These are phyloP conservation scores for Notoglanidium macrostoma DNA, from an alignment of 2,797 vertebrate species.

Conservation along the genomic window DNA sequence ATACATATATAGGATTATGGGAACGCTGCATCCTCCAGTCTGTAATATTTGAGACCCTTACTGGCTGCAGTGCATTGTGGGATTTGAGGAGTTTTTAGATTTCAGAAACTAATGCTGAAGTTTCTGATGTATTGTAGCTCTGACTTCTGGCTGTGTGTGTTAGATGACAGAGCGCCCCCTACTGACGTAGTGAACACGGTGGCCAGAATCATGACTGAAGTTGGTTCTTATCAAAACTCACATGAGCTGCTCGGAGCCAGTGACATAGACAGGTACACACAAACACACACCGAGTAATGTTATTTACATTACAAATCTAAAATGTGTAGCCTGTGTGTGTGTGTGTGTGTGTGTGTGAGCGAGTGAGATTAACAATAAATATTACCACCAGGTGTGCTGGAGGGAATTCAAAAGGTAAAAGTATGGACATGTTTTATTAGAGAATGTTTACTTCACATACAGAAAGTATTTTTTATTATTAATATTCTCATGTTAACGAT, in stretches of 20 bases:
- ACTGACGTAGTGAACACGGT: constrained; percentile 80
- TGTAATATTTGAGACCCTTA: background rate
- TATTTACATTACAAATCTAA: background rate
- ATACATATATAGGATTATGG: background rate
- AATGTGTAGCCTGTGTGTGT: too few species aligned
- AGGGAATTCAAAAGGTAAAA: background rate
- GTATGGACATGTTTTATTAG: background rate
- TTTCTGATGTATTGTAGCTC: background rate
- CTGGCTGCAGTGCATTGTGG: background rate
- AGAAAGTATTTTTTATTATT: background rate
- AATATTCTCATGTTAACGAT: background rate
- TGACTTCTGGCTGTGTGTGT: background rate
- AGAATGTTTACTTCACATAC: background rate
- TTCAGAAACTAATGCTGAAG: background rate
- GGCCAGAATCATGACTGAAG: constrained; percentile 71
- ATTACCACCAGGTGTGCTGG: too few species aligned
- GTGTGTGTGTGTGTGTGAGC: too few species aligned
- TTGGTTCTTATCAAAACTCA: background rate
- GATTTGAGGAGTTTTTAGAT: background rate
- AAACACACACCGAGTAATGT: too few species aligned
- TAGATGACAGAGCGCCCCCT: constrained; percentile 78
- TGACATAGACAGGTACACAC: constrained; percentile 13
- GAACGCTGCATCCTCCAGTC: background rate
- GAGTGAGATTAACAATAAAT: too few species aligned
- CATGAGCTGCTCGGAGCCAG: background rate